Percentiles rank a stretch among this genome's conserved stretches.
These are phyloP conservation scores for Stichodactyla mertensii DNA, from an alignment of 64 coral and sea anemone species.

Conservation along the genomic window DNA sequence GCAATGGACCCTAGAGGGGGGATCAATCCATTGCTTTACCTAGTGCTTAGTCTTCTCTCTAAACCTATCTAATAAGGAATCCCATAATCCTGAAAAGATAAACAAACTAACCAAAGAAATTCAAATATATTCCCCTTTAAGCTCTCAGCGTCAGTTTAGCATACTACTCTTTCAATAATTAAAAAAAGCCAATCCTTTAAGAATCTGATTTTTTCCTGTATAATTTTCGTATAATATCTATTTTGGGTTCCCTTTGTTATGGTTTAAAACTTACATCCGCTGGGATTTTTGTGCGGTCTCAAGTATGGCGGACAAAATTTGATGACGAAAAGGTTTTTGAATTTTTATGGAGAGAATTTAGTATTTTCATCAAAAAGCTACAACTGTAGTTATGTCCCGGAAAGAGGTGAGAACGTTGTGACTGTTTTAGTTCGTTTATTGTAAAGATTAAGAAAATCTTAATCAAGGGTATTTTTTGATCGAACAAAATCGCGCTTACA, in stretches of 20 bases:
- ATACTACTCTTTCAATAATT: no score
- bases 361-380: background rate
- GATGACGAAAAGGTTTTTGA: background rate
- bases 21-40: background rate
- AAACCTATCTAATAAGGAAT: background rate
- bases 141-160: no score
- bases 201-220: no score
- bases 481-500: background rate
- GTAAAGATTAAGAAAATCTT: background rate
- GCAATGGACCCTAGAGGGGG: slow-evolving; percentile 18
- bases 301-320: background rate
- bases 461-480: background rate
- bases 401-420: background rate
- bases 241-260: background rate
- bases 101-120: background rate
- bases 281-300: background rate
- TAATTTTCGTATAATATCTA: no score
- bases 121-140: background rate
- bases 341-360: background rate
- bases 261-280: background rate
- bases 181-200: no score
- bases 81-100: background rate
- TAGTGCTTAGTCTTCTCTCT: background rate
- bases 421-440: background rate
- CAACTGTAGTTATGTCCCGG: background rate